These are phyloP conservation scores for Cheilosia urbana DNA, from an alignment of 2,888 invertebrate genomes.

Conservation along the genomic window DNA sequence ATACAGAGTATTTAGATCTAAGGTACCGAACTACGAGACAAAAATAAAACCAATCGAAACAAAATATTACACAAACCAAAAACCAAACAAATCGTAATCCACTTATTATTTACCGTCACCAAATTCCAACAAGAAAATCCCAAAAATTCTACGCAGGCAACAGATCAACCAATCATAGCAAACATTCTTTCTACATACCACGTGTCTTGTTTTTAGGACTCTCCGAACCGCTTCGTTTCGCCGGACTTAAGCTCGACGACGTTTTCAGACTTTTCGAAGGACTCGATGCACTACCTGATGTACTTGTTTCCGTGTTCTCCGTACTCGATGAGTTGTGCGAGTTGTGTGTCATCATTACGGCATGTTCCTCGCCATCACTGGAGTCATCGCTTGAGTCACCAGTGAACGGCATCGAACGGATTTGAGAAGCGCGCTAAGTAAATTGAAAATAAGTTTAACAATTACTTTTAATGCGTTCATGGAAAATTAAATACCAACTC, in stretches of 20 bases:
- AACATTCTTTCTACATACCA: conserved; percentile 85
- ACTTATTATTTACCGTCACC: conserved; percentile 24
- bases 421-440: conserved; percentile 94
- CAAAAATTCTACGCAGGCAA: conserved; percentile 55
- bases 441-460: conserved; percentile 1
- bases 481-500: conserved; percentile 42
- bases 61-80: not conserved
- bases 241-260: conserved; percentile 92
- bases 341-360: conserved; percentile 83
- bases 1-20: no score
- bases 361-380: conserved; percentile 93
- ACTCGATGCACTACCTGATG: conserved; percentile 89
- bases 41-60: not conserved
- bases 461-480: no score
- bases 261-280: conserved; percentile 95
- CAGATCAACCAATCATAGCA: conserved; percentile 18
- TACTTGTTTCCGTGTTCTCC: conserved; percentile 86
- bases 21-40: not conserved
- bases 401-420: conserved; percentile 97
- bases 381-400: conserved; percentile 98
- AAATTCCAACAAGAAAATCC: conserved; percentile 53
- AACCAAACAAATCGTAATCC: not conserved
- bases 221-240: conserved; percentile 92
- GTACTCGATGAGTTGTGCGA: conserved; percentile 84
- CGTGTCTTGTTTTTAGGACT: conserved; percentile 92